These are phyloP conservation scores for Chrysomela aeneicollis DNA, from an alignment of 2,888 invertebrate genomes.

Conservation along the genomic window DNA sequence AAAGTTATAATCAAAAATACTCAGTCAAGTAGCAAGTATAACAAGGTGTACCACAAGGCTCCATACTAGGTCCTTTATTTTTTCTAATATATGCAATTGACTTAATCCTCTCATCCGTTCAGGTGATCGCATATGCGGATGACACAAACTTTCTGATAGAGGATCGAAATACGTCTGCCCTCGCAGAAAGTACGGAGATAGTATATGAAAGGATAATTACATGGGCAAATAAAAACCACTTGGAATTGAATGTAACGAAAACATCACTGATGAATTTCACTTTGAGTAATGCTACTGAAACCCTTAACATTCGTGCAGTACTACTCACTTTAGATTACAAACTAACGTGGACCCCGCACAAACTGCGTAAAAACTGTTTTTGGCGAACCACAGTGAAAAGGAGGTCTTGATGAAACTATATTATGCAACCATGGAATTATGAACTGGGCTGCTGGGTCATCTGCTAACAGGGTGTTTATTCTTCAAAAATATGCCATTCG, in stretches of 20 bases:
- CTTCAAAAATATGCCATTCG: neutral
- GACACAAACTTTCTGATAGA: too few species aligned
- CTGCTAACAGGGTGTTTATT: too few species aligned
- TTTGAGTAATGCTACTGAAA: neutral
- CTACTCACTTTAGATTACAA: neutral
- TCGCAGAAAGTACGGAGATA: too few species aligned
- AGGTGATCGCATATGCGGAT: too few species aligned
- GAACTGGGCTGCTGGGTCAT: neutral
- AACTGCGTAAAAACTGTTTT: neutral
- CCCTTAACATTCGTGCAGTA: neutral
- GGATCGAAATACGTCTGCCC: too few species aligned
- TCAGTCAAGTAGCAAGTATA: slow-evolving; percentile 1
- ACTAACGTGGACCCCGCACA: neutral
- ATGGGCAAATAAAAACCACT: too few species aligned
- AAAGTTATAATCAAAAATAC: too few species aligned
- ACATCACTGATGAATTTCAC: neutral
- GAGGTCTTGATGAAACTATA: neutral
- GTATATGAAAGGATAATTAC: too few species aligned
- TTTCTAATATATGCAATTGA: neutral
- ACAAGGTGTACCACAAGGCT: slow-evolving; percentile 1
- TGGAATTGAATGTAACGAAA: neutral
- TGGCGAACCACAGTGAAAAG: neutral
- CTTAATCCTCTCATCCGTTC: neutral
- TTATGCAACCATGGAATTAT: neutral
- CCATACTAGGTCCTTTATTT: slow-evolving; percentile 2